phyloP scores from a whole-genome alignment of 2,888 invertebrate genomes.

The Choristoneura rosaceana region DNA sequence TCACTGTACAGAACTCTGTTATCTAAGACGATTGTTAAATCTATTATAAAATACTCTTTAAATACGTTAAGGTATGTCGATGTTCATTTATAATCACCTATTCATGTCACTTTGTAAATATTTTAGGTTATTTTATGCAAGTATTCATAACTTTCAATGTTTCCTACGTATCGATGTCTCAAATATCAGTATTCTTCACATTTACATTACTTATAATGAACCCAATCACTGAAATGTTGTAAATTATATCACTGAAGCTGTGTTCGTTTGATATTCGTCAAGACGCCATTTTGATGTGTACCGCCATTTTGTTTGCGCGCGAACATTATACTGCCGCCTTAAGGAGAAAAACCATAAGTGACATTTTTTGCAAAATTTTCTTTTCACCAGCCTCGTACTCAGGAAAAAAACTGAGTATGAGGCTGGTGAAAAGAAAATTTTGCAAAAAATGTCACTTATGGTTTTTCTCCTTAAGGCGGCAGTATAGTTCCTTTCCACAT shows the following conservation, averaged over 20 bases:
- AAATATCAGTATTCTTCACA: slow-evolving; percentile 43
- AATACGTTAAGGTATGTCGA: slow-evolving; percentile 33
- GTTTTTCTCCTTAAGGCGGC: too few relatives aligned
- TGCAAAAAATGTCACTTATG: too few relatives aligned
- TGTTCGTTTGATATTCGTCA: slow-evolving; percentile 58
- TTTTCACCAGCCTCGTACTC: too few relatives aligned
- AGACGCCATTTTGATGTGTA: slow-evolving; percentile 29
- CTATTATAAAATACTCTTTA: slow-evolving; percentile 36
- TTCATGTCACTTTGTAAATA: slow-evolving; percentile 49
- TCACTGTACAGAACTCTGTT: slow-evolving; percentile 60
- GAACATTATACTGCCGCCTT: too few relatives aligned
- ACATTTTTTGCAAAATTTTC: too few relatives aligned
- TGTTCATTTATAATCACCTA: slow-evolving; percentile 36
- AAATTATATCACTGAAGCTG: slow-evolving; percentile 67
- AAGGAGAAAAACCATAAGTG: too few relatives aligned
- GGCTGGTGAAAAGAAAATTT: too few relatives aligned
- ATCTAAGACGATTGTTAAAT: slow-evolving; percentile 34
- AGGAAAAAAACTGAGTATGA: too few relatives aligned
- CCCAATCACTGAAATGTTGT: slow-evolving; percentile 46
- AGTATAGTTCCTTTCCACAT: slow-evolving; percentile 24
- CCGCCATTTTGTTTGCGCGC: slow-evolving; percentile 22
- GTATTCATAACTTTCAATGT: slow-evolving; percentile 43
- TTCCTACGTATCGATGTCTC: slow-evolving; percentile 47
- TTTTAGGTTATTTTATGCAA: slow-evolving; percentile 31
- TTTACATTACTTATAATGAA: slow-evolving; percentile 47